Evolutionary conservation across 2,888 invertebrate species (phyloP).

Genomic region (Brachyptera risi): DNA sequence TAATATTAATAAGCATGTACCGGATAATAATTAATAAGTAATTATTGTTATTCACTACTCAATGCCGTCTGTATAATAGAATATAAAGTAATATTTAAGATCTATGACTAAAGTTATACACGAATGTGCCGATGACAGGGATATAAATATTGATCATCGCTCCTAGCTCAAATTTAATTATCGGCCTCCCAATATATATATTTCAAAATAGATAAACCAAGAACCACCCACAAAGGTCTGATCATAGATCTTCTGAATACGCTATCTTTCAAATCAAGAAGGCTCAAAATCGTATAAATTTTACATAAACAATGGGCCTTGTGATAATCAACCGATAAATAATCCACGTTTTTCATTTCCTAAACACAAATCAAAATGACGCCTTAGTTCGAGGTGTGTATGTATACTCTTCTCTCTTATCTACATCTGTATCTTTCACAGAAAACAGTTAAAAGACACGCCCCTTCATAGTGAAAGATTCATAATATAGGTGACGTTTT

Average conservation of each 20-base stretch:
- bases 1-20: conserved; percentile 5
- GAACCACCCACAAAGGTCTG: conserved; percentile 6
- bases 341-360: neutral
- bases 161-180: conserved; percentile 28
- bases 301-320: conserved; percentile 17
- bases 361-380: conserved; percentile 27
- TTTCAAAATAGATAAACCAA: conserved; percentile 1
- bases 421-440: conserved; percentile 21
- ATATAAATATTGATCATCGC: conserved; percentile 19
- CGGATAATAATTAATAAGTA: neutral
- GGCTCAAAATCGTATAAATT: conserved; percentile 6
- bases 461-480: too few species aligned
- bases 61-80: neutral
- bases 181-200: conserved; percentile 19
- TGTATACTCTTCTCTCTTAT: conserved; percentile 7
- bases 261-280: conserved; percentile 2
- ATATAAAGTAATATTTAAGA: neutral
- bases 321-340: conserved; percentile 20
- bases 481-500: too few species aligned
- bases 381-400: conserved; percentile 13
- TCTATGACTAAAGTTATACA: neutral
- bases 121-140: conserved; percentile 1
- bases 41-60: neutral
- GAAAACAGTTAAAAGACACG: too few species aligned
- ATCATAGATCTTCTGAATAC: conserved; percentile 9